Base-by-base conservation (phyloP, 2,888 invertebrate genomes). In the Tetropium fuscum region DNA sequence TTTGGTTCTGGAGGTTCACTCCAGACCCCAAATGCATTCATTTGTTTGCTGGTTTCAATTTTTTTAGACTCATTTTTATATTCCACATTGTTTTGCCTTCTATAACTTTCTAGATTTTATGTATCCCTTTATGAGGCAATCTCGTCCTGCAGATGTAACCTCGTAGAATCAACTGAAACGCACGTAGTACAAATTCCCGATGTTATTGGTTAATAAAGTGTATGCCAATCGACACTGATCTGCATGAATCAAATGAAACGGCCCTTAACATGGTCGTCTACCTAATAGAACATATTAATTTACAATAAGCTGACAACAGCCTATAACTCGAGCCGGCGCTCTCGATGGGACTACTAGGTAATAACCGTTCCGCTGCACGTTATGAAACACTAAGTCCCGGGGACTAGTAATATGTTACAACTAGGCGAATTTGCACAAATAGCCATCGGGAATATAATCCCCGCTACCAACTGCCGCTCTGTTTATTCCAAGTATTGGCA, bases 241-340 rank as follows among this genome's bases (percentile, higher is more conserved):
- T 47, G 54, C 63, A 47, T 53, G 54, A 53, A 51, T 54, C 53
- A 55, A 63, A 62, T 65, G 57, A 57, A 58, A 44, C 51, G 36
- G 57, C 62, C 64, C 64, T 69, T 69, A 69, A 62, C 64, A 53
- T 36, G 60, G 57, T 6, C 66, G 66, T 71, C 64, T 57, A 64
- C 60, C 62, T 70, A 69, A 73, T 72, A 69, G 71, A 65, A 67
- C 64, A 69, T 70, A 73, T 72, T 72, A 73, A 73, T 73, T 73
- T 64, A 66, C 71, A 71, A 70, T 72, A 73, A 71, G 70, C 71
- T 68, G 73, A 70, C 73, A 69, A 69, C 66, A 58, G 61, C 49
- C 62, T 58, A 61, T 69, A 64, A 70, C 64, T 65, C 67, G 70
- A 49, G 43, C 44, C 49, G 65, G 68, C 61, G 67, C 66, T 51